These are phyloP conservation scores for Nemopilema nomurai DNA, from an alignment of 30 jellyfish, hydroid and myxozoan genomes.

Conservation along the genomic window DNA sequence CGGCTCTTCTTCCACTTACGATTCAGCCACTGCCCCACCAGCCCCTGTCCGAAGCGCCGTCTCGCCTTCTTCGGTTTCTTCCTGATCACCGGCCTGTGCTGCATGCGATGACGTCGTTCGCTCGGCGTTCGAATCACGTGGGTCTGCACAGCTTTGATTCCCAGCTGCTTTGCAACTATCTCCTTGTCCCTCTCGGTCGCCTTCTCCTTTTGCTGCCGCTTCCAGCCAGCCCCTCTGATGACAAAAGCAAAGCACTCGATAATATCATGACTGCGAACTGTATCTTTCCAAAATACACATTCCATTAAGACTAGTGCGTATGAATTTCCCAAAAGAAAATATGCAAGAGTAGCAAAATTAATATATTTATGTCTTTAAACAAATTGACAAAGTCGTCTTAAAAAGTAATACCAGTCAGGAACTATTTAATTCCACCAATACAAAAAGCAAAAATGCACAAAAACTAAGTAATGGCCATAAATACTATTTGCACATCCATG, in stretches of 20 bases:
- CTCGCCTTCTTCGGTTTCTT: constrained; percentile 63
- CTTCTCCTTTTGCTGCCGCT: constrained; percentile 67
- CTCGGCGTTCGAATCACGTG: constrained; percentile 79
- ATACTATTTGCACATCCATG: no score
- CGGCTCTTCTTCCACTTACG: constrained; percentile 65
- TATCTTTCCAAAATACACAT: no score
- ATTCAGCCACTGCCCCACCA: constrained; percentile 77
- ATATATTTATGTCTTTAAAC: no score
- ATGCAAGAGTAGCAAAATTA: no score
- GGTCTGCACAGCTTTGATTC: constrained; percentile 69
- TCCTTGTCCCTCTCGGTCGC: constrained; percentile 67
- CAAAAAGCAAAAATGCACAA: no score
- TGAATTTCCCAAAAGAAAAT: no score
- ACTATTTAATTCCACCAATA: no score
- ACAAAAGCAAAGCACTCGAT: background rate
- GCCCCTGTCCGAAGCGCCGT: constrained; percentile 84
- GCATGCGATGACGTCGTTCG: constrained; percentile 91
- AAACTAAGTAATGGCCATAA: no score
- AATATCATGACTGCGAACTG: background rate
- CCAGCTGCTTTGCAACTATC: constrained; percentile 44
- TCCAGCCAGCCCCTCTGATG: constrained; percentile 78
- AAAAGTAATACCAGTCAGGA: no score
- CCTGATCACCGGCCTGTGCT: constrained; percentile 69
- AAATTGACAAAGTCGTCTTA: no score
- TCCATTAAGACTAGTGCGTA: no score